Conservation (phyloP, 2,888 invertebrate species). For the Ophion ellenae region DNA sequence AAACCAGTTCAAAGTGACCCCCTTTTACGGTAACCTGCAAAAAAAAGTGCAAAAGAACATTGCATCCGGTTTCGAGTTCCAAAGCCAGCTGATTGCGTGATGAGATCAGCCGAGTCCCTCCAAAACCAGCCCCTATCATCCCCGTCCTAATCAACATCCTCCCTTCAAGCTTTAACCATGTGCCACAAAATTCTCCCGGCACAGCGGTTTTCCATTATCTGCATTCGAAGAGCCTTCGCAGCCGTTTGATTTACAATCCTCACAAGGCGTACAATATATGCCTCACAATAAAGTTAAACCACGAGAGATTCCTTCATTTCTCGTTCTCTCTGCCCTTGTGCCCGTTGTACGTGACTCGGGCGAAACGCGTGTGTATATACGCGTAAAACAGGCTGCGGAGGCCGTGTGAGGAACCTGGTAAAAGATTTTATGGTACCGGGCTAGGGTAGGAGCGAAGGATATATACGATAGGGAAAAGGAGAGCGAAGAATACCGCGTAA, state of each 20-base stretch:
- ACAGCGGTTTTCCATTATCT: slow-evolving; percentile 63
- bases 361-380: slow-evolving; percentile 37
- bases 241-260: slow-evolving; percentile 64
- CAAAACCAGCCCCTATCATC: neutral
- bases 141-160: slow-evolving; percentile 45
- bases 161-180: slow-evolving; percentile 13
- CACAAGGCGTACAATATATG: slow-evolving; percentile 28
- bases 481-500: neutral
- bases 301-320: slow-evolving; percentile 18
- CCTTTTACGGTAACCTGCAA: too few species aligned
- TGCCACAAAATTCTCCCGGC: slow-evolving; percentile 44
- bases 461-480: slow-evolving; percentile 63
- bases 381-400: slow-evolving; percentile 25
- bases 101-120: neutral
- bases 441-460: slow-evolving; percentile 56
- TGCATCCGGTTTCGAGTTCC: neutral
- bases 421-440: slow-evolving; percentile 66
- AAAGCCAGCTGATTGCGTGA: neutral
- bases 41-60: neutral
- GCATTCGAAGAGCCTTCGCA: slow-evolving; percentile 29
- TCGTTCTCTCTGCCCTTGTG: neutral
- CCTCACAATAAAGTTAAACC: slow-evolving; percentile 24
- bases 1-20: too few species aligned
- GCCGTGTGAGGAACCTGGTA: slow-evolving; percentile 19
- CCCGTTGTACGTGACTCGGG: slow-evolving; percentile 43